Base-by-base conservation (phyloP, 1,140 invertebrate genomes). In the Drosophila albomicans region DNA sequence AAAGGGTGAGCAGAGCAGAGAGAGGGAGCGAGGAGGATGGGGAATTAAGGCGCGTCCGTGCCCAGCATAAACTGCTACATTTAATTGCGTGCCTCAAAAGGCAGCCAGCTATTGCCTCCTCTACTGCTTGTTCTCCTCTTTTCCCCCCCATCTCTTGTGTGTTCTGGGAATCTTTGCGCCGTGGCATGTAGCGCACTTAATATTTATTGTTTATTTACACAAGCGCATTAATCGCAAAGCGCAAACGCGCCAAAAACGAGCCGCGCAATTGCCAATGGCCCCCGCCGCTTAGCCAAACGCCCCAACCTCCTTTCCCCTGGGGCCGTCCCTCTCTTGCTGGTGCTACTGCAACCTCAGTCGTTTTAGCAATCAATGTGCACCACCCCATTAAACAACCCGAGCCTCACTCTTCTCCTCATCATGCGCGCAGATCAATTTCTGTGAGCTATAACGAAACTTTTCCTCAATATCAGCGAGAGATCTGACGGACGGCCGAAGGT, bases 171-270 rank as follows among this genome's bases (percentile, higher is more conserved):
- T 75, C 52, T 66, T 59, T 65, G 49, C 68, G 81, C 76, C 66
- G 64, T 71, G 84, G 80, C 81, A 61, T 89, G 81, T 78, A 84
- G 81, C 81, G 72, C 78, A 89, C 81, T 88, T 89, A 85, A 89
- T 85, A 89, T 89, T 89, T 89, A 85, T 85, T 89, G 85, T 89
- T 89, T 89, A 89, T 89, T 89, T 89, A 89, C 85, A 89, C 86
- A 81, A 89, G 85, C 85, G 81, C 71, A 85, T 89, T 89, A 89
- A 89, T 81, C 81, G 85, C 78, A 81, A 89, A 85, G 78, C 75
- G 81, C 85, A 89, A 89, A 89, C 81, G 81, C 84, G 82, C 79
- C 75, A 87, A 87, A 86, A 82, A 82, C 82, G 75, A 86, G 76
- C 68, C 78, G 74, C 81, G 79, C 84, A 87, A 82, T 87, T 87